phyloP scores from a whole-genome alignment of 1,140 invertebrate species.

The Achatina immaculata region DNA sequence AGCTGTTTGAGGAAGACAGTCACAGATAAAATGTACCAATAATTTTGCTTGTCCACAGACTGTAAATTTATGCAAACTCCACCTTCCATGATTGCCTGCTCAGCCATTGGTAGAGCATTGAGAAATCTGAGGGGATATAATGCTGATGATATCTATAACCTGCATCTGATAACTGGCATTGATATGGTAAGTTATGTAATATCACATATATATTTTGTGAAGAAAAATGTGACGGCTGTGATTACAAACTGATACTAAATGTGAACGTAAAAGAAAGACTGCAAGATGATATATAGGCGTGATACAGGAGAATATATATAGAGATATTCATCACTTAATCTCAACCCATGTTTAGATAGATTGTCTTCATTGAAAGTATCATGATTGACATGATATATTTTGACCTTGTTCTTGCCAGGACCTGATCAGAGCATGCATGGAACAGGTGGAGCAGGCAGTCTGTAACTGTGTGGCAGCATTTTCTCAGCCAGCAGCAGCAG shows the following conservation, averaged over 20 bases:
- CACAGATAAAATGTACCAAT: too few relatives aligned
- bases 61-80: conserved; percentile 88
- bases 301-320: too few relatives aligned
- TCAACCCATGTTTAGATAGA: too few relatives aligned
- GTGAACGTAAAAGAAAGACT: too few relatives aligned
- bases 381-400: too few relatives aligned
- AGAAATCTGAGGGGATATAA: conserved; percentile 75
- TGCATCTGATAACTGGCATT: conserved; percentile 82
- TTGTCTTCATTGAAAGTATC: too few relatives aligned
- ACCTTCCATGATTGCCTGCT: conserved; percentile 88
- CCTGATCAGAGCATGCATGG: conserved; percentile 80
- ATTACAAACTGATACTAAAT: too few relatives aligned
- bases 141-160: conserved; percentile 66
- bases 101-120: conserved; percentile 85
- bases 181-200: conserved; percentile 78
- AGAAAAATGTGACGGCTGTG: too few relatives aligned
- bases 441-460: conserved; percentile 82
- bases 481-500: conserved; percentile 47
- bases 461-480: conserved; percentile 72
- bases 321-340: too few relatives aligned
- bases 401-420: conserved; percentile 74
- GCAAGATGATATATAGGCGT: too few relatives aligned
- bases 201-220: too few relatives aligned
- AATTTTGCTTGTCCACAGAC: conserved; percentile 82
- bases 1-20: too few relatives aligned